Percentiles rank a stretch among this genome's conserved stretches.
Conservation (phyloP, 1,140 invertebrate species). For the Rhopalosiphum padi region DNA sequence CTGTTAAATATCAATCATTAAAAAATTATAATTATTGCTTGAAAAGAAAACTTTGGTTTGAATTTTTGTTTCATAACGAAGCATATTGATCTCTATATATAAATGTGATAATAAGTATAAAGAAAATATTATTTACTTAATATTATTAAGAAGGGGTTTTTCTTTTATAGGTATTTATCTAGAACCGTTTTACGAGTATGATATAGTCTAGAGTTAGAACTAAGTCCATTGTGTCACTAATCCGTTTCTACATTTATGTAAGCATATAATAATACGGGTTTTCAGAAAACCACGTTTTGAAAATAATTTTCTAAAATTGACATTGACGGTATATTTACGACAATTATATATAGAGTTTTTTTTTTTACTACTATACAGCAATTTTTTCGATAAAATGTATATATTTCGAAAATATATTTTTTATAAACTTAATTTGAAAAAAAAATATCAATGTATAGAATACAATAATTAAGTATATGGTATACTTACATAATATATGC, state of each 20-base stretch:
- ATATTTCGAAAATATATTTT: not conserved
- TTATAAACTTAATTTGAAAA: not conserved
- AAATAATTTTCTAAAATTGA: not conserved
- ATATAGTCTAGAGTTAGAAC: not conserved
- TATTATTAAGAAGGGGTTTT: not conserved
- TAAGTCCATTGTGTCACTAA: not conserved
- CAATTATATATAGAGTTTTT: no score
- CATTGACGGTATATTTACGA: not conserved
- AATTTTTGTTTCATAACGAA: not conserved
- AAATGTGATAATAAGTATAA: not conserved
- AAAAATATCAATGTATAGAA: not conserved
- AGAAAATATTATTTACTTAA: not conserved
- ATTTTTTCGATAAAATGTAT: not conserved
- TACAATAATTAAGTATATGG: not conserved
- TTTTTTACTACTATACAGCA: no score
- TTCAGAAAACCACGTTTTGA: not conserved
- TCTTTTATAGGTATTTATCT: not conserved
- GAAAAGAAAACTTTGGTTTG: not conserved
- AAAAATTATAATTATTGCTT: not conserved
- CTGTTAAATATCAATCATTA: not conserved
- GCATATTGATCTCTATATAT: not conserved
- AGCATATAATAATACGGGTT: not conserved
- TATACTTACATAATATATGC: not conserved
- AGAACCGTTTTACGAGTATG: not conserved
- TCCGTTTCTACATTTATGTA: not conserved